Evolutionary conservation across 2,113 vertebrate genomes (phyloP).

Genomic region (Bufo bufo): DNA sequence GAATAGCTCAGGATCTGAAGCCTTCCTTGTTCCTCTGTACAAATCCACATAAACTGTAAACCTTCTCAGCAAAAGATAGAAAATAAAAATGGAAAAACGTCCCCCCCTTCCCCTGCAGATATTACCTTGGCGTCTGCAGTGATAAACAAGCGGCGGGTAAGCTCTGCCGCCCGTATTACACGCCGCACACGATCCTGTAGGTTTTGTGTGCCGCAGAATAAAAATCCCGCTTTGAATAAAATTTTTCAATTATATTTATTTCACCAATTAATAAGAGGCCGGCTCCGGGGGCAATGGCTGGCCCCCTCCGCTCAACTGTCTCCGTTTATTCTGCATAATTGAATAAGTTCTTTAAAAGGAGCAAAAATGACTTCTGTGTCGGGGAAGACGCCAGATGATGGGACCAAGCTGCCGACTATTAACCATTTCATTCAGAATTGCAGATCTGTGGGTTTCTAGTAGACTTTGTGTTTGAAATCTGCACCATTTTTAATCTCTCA

Average conservation of each 20-base stretch:
- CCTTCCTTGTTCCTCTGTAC: not conserved
- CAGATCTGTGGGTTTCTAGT: not conserved
- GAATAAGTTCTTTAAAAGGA: not conserved
- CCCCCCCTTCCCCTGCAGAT: not conserved
- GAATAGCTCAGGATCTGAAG: not conserved
- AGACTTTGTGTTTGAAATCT: not conserved
- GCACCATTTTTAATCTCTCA: not conserved
- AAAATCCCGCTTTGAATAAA: not conserved
- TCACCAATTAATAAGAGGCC: not conserved
- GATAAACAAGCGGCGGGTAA: not conserved
- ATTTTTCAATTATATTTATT: conserved; percentile 9
- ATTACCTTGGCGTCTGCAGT: not conserved
- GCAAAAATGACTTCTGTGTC: not conserved
- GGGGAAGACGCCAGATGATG: not conserved
- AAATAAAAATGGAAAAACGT: not conserved
- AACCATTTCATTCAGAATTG: not conserved
- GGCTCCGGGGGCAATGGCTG: not conserved
- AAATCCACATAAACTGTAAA: not conserved
- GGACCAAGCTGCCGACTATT: not conserved
- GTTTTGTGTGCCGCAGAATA: not conserved
- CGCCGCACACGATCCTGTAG: not conserved
- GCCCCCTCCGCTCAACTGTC: not conserved
- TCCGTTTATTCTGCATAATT: conserved; percentile 11
- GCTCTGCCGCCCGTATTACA: not conserved
- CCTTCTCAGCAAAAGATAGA: not conserved